A percentile compares a stretch with the other conserved stretches of the same genome.
Evolutionary conservation across 2,797 vertebrate genomes (phyloP).

Genomic region (Picus viridis): DNA sequence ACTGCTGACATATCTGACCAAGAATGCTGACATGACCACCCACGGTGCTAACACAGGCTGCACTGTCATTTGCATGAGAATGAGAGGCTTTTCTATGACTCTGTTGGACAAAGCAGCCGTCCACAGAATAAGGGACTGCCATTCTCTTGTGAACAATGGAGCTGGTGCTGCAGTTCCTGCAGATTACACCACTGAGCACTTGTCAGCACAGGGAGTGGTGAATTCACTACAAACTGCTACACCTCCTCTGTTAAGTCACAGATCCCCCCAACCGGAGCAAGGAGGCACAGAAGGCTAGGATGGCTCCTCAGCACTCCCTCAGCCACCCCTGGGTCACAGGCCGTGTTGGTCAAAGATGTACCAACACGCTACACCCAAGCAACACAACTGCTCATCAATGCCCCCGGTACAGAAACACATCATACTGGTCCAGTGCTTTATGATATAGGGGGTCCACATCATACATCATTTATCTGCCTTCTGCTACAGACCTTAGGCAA

Average conservation of each 20-base stretch:
- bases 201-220: fast-evolving
- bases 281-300: background rate
- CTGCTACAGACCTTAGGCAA: background rate
- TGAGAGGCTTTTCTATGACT: background rate
- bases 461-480: fast-evolving
- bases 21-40: fast-evolving
- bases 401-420: background rate
- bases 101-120: background rate
- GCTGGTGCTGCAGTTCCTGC: background rate
- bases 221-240: background rate
- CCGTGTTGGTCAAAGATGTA: fast-evolving
- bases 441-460: fast-evolving
- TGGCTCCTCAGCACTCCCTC: background rate
- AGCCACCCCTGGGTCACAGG: background rate
- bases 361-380: background rate
- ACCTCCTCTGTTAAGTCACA: background rate
- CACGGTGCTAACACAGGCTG: background rate
- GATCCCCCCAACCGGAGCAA: background rate
- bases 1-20: background rate
- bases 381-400: background rate
- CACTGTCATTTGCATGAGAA: fast-evolving
- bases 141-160: background rate
- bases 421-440: background rate
- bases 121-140: background rate
- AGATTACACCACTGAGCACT: background rate